phyloP scores from a whole-genome alignment of 2,888 invertebrate species.

The Epinotia demarniana region DNA sequence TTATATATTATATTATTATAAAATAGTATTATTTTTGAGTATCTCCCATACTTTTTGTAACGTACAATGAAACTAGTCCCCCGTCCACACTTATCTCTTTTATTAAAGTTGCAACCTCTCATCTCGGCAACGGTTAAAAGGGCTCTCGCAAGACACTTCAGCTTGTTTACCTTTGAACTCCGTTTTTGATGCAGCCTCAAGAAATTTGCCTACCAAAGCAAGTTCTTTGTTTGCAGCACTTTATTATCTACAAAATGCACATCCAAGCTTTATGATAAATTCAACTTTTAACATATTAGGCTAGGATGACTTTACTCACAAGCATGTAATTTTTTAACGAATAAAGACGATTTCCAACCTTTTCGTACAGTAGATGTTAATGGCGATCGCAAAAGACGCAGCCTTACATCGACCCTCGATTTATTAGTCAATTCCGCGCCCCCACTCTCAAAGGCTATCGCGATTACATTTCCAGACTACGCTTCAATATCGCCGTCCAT shows the following conservation, averaged over 20 bases:
- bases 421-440: conserved; percentile 46
- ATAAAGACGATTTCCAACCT: not conserved
- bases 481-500: conserved; percentile 39
- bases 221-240: conserved; percentile 34
- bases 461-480: conserved; percentile 41
- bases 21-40: too few relatives aligned
- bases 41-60: too few relatives aligned
- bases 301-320: not conserved
- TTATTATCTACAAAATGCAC: conserved; percentile 21
- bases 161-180: conserved; percentile 43
- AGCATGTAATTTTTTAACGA: not conserved
- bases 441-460: conserved; percentile 43
- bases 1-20: too few relatives aligned
- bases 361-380: not conserved
- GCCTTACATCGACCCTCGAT: conserved; percentile 43
- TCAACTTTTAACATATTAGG: not conserved
- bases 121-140: conserved; percentile 28
- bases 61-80: conserved; percentile 6
- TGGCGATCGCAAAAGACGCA: conserved; percentile 2
- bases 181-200: conserved; percentile 32
- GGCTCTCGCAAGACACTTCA: conserved; percentile 29
- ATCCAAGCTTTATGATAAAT: not conserved
- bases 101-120: conserved; percentile 39
- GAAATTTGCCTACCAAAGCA: conserved; percentile 42
- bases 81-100: conserved; percentile 18